Percentiles rank a stretch among this genome's conserved stretches.
phyloP scores from a whole-genome alignment of 1,140 invertebrate species.

The Rhopalosiphum maidis region DNA sequence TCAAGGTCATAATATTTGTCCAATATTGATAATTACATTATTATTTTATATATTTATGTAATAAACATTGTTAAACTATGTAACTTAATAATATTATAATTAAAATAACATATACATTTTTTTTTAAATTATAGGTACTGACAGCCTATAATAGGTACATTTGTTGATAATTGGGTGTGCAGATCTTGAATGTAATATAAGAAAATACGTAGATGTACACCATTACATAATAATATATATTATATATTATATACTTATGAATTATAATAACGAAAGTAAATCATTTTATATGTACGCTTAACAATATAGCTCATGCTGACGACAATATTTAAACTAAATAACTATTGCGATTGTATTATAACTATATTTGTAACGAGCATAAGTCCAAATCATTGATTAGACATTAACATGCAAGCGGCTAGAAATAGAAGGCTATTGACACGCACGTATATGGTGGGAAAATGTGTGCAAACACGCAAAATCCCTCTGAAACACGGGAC shows the following conservation, averaged over 20 bases:
- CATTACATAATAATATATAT: not conserved
- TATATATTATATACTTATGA: not conserved
- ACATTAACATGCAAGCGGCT: conserved; percentile 44
- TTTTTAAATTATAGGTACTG: not conserved
- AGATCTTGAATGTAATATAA: not conserved
- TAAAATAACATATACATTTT: not conserved
- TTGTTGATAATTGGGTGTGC: not conserved
- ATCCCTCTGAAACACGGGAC: not conserved
- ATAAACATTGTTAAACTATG: not conserved
- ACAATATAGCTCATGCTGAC: not conserved
- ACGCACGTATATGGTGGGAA: conserved; percentile 40
- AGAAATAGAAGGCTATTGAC: conserved; percentile 29
- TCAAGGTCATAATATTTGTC: not conserved
- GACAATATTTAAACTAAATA: not conserved
- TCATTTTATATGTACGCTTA: not conserved
- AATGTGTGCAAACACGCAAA: conserved; percentile 23
- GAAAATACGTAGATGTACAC: not conserved
- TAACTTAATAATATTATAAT: not conserved
- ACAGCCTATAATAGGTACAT: not conserved
- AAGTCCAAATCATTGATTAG: conserved; percentile 42
- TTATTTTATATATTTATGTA: not conserved
- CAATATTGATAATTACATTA: not conserved
- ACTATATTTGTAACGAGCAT: conserved; percentile 5
- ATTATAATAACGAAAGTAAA: not conserved
- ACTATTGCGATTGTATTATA: not conserved